Evolutionary conservation across 2,113 vertebrate genomes (phyloP).

Genomic region (Peromyscus maniculatus): DNA sequence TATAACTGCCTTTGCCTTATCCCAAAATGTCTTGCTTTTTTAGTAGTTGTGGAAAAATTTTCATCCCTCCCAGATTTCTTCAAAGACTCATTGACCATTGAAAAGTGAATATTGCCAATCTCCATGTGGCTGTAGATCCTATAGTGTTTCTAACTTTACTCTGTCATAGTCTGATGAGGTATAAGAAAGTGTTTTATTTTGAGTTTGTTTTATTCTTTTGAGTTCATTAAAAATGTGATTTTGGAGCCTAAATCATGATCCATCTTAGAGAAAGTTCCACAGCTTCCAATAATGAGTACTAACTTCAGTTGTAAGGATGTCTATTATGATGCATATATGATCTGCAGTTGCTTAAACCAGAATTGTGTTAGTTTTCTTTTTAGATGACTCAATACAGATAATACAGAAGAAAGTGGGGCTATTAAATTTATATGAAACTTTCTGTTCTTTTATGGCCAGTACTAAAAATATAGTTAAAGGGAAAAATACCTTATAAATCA

Average conservation of each 20-base stretch:
- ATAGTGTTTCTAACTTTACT: background rate
- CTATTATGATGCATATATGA: background rate
- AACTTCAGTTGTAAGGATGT: background rate
- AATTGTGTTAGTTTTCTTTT: background rate
- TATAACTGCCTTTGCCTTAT: background rate
- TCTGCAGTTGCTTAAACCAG: background rate
- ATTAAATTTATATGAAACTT: background rate
- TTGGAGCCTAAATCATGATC: background rate
- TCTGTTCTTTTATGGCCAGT: background rate
- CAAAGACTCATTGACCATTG: background rate
- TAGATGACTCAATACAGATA: background rate
- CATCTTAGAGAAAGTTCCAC: background rate
- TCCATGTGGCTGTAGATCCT: too few relatives aligned
- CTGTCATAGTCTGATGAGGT: background rate
- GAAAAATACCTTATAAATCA: background rate
- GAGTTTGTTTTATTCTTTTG: background rate
- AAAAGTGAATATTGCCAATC: background rate
- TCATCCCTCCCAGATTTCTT: background rate
- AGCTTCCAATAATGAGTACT: background rate
- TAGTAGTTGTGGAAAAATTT: background rate
- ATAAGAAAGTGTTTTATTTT: background rate
- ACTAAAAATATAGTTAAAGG: background rate
- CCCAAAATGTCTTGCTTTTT: background rate
- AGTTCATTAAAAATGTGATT: background rate
- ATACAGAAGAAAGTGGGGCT: background rate